Evolutionary conservation across 2,888 invertebrate genomes (phyloP).

Genomic region (Eristalinus sepulchralis): DNA sequence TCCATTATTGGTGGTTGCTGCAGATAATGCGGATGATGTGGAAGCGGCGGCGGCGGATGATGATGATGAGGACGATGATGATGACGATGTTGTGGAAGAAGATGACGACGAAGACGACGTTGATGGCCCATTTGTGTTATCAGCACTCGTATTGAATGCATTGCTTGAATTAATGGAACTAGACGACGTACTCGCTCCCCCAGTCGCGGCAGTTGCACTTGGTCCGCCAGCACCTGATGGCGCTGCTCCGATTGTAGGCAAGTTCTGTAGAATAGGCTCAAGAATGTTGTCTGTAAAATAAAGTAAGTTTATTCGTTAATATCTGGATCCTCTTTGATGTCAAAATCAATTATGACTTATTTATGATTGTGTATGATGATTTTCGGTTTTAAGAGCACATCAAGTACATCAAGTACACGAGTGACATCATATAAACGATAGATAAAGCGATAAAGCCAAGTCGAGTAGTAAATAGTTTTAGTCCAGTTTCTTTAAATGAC

Average conservation of each 20-base stretch:
- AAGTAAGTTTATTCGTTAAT: background rate
- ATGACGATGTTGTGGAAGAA: slow-evolving; percentile 52
- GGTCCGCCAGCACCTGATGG: slow-evolving; percentile 73
- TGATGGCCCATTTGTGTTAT: slow-evolving; percentile 61
- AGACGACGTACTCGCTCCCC: slow-evolving; percentile 66
- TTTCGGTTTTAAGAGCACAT: no score
- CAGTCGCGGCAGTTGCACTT: slow-evolving; percentile 68
- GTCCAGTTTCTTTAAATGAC: no score
- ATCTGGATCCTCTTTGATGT: no score
- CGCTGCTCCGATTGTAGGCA: slow-evolving; percentile 81
- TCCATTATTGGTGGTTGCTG: slow-evolving; percentile 51
- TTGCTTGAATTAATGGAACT: slow-evolving; percentile 52
- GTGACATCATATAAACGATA: no score
- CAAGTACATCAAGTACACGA: no score
- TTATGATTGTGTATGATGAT: no score
- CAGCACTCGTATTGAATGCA: slow-evolving; percentile 68
- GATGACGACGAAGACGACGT: slow-evolving; percentile 63
- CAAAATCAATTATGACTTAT: no score
- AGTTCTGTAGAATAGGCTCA: slow-evolving; percentile 89
- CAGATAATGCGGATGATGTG: slow-evolving; percentile 69
- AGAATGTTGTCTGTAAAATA: slow-evolving; percentile 76
- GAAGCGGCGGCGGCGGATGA: slow-evolving; percentile 41
- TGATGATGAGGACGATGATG: slow-evolving; percentile 67
- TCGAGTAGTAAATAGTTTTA: no score
- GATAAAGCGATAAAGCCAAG: no score